Percentiles rank a stretch among this genome's conserved stretches.
These are phyloP conservation scores for Gorsachius magnificus DNA, from an alignment of 2,797 vertebrate genomes.

Conservation along the genomic window DNA sequence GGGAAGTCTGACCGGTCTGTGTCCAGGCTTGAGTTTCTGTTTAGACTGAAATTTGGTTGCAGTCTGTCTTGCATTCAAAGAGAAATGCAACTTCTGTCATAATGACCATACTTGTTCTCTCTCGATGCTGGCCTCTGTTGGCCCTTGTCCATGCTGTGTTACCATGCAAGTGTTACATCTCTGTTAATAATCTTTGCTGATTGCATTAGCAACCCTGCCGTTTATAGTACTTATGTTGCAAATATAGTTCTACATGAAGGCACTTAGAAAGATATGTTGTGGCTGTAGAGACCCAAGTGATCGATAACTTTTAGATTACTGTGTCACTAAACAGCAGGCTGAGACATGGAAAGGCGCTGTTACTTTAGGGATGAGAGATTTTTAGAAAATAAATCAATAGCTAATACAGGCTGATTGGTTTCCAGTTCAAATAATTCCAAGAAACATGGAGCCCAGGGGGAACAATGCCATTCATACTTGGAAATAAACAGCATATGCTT, in stretches of 20 bases:
- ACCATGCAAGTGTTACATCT: not conserved
- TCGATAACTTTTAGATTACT: conserved; percentile 69
- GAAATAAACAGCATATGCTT: conserved; percentile 14
- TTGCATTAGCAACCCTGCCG: not conserved
- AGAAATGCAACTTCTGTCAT: not conserved
- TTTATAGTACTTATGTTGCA: conserved; percentile 29
- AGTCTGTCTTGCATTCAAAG: not conserved
- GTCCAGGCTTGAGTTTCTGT: not conserved
- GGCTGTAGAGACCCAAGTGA: conserved; percentile 39
- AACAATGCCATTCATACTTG: conserved; percentile 17
- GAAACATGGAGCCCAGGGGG: conserved; percentile 48
- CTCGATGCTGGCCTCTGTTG: not conserved
- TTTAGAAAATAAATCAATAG: conserved; percentile 66
- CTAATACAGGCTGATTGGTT: conserved; percentile 51
- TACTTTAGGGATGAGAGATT: conserved; percentile 56
- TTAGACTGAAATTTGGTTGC: not conserved
- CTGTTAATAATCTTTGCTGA: not conserved
- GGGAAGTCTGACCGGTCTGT: accelerated
- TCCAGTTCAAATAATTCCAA: conserved; percentile 65
- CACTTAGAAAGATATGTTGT: conserved; percentile 20
- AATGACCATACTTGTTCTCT: not conserved
- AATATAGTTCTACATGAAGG: not conserved
- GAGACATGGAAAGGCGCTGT: conserved; percentile 37
- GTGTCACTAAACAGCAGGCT: conserved; percentile 51
- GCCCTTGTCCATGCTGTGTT: not conserved